Evolutionary conservation across 2,797 vertebrate genomes (phyloP), one percentile per base, ranked within the genome.

Genomic region (Petrocephalus sullivani): DNA sequence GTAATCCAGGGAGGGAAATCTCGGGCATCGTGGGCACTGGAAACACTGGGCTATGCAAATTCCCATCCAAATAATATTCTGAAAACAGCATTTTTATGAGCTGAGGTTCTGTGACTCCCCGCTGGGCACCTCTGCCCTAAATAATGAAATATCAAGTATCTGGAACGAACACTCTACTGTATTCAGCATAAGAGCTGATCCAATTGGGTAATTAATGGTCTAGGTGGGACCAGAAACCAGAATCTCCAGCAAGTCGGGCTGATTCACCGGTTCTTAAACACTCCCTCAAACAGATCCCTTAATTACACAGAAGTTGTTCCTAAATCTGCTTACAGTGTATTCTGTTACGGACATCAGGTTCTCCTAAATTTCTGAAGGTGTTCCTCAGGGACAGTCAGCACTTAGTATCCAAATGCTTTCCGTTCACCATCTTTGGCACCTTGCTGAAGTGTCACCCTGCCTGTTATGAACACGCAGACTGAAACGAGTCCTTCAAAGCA

Each of bases 171-270:
- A 19, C 3, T 53, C 8, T 3, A n/a, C 41, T 0, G 16, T 51
- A 21, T 83, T 53, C 16, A 23, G 49, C 1, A 4, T 54, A 53
- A 83, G 19, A 83, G 16, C 81, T 41, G 81, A 51, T 82, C 41
- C 41, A 82, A 82, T 49, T 23, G 16, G 19, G 46, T 51, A 49
- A 21, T 21, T 82, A 82, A 82, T 82, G 41, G 49, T 23, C 10
- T 83, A 53, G 81, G 49, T 83, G 81, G 81, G 53, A 83, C 19
- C 41, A 83, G 10, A 83, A 83, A 83, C 41, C 41, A 83, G 81
- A 49, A 83, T 28, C 81, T 53, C 81, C 21, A 28, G 49, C 41
- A 83, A 12, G 41, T n/a, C 16, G 2, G 81, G 81, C 8, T 51
- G 49, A 53, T 83, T 51, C 49, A 83, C 81, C 8, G 8, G 19